phyloP scores from a whole-genome alignment of 2,797 vertebrate species.

The Scolopax rusticola region DNA sequence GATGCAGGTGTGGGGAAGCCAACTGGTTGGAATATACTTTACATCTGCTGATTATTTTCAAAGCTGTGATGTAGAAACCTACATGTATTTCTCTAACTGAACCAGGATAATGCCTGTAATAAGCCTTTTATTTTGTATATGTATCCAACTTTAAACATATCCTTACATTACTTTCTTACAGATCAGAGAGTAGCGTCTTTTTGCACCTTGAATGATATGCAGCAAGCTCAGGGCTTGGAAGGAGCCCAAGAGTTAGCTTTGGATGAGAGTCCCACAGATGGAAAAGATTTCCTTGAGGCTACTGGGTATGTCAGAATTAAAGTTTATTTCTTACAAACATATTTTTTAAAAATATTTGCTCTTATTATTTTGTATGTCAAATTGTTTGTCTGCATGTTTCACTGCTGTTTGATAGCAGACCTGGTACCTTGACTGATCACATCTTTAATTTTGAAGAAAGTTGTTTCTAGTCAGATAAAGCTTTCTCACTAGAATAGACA shows the following conservation, averaged over 20 bases:
- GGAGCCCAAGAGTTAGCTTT: slow-evolving; percentile 87
- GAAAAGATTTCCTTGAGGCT: slow-evolving; percentile 84
- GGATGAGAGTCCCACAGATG: slow-evolving; percentile 85
- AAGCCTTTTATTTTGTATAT: neutral
- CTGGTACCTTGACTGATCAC: neutral
- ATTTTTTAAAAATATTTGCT: neutral
- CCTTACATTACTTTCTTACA: slow-evolving; percentile 65
- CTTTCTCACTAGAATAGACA: neutral
- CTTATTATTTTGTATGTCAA: neutral
- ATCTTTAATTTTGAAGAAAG: neutral
- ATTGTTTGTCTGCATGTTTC: neutral
- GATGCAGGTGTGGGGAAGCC: slow-evolving; percentile 60
- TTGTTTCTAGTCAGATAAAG: neutral
- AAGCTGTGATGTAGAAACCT: slow-evolving; percentile 23
- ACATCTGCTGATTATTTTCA: slow-evolving; percentile 43
- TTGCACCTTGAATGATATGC: slow-evolving; percentile 93
- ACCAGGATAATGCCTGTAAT: neutral
- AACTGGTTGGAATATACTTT: slow-evolving; percentile 22
- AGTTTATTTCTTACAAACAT: neutral
- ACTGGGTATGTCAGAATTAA: slow-evolving; percentile 82
- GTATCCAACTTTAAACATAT: neutral
- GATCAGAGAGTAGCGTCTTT: slow-evolving; percentile 95
- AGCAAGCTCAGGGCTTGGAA: slow-evolving; percentile 87
- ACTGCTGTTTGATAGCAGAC: neutral
- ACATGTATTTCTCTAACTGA: slow-evolving; percentile 2